phyloP scores from a whole-genome alignment of 2,888 invertebrate genomes.

The Pollenia angustigena region DNA sequence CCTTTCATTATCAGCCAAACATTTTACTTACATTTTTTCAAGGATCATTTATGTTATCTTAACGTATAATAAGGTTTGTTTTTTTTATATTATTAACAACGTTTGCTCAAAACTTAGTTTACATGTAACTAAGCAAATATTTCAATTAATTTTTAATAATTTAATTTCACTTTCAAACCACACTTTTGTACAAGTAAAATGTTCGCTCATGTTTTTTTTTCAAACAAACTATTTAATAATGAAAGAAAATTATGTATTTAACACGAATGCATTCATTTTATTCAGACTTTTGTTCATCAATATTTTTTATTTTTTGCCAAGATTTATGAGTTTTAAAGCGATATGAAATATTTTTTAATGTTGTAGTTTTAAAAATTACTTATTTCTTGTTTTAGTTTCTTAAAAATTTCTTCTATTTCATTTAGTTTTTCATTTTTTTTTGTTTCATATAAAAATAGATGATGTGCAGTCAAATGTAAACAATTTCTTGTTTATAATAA shows the following conservation, averaged over 20 bases:
- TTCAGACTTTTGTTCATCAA: conserved; percentile 13
- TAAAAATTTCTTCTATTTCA: neutral
- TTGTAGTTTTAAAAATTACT: conserved; percentile 7
- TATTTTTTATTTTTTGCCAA: conserved; percentile 15
- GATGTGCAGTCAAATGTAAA: conserved; percentile 60
- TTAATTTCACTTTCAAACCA: conserved; percentile 69
- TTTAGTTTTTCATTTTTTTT: neutral
- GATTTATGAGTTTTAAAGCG: conserved; percentile 20
- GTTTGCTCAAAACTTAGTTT: neutral
- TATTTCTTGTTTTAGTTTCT: conserved; percentile 20
- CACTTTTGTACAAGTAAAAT: neutral
- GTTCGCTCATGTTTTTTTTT: conserved; percentile 25
- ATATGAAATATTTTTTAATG: conserved; percentile 3
- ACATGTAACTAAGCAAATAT: neutral
- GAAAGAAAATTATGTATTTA: conserved; percentile 54
- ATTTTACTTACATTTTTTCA: conserved; percentile 26
- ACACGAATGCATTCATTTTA: conserved; percentile 37
- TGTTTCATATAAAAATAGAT: conserved; percentile 25
- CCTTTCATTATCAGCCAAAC: too few species aligned
- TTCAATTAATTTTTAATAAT: conserved; percentile 58
- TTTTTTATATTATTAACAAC: neutral
- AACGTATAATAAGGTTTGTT: too few species aligned
- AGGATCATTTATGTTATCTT: neutral
- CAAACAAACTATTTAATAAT: conserved; percentile 1
- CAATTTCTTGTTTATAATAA: conserved; percentile 43